Conservation (phyloP, 2,113 vertebrate species). For the Stegastes partitus region DNA sequence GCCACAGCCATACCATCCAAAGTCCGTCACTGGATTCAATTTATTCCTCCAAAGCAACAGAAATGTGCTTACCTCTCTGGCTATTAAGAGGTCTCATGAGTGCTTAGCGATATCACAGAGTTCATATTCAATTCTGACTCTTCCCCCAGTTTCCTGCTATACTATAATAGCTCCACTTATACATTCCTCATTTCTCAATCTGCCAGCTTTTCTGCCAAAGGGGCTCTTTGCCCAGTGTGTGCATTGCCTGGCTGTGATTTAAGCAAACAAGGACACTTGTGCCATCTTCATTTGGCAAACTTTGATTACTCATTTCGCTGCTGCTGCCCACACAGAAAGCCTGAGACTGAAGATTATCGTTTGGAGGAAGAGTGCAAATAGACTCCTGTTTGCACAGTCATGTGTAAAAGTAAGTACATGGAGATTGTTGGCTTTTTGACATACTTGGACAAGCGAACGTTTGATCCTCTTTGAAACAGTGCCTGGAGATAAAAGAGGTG, state of each 20-base stretch:
- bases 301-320: neutral
- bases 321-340: neutral
- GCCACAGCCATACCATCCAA: conserved; percentile 34
- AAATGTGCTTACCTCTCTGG: conserved; percentile 30
- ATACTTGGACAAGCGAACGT: no score
- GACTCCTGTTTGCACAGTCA: neutral
- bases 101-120: conserved; percentile 7
- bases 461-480: no score
- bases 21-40: conserved; percentile 24
- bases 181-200: conserved; percentile 9
- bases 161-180: conserved; percentile 17
- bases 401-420: no score
- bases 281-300: neutral
- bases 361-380: neutral
- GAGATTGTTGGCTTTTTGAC: no score
- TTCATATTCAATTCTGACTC: neutral
- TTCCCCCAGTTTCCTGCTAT: neutral
- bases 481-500: no score
- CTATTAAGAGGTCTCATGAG: conserved; percentile 23
- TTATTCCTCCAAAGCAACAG: conserved; percentile 27
- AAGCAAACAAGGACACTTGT: neutral
- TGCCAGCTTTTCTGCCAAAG: neutral
- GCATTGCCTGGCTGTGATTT: neutral
- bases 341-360: neutral
- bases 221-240: neutral